Evolutionary conservation across 2,888 invertebrate species (phyloP), one percentile per base, ranked within the genome.

Genomic region (Patella ulyssiponensis): DNA sequence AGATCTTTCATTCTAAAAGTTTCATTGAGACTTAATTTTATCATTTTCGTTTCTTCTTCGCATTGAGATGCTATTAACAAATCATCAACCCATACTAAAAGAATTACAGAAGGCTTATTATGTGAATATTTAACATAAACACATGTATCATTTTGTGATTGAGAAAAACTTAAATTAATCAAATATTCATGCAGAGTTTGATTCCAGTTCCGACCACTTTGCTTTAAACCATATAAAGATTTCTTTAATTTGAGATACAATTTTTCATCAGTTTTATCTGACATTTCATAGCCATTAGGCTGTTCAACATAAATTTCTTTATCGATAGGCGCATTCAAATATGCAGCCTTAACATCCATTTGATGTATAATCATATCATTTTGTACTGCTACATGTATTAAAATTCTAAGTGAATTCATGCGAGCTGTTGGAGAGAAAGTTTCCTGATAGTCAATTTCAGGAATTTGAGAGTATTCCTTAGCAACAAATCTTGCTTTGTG

Each of bases 11-110:
- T 75, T 33, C 15, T 20, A 58, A 75, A 75, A 44, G 51, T 78
- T 17, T 56, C 4, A 20, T 71, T 78, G 7, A 78, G 23, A 64
- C 44, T 52, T 0, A 44, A 15, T 70, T 78, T 75, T 7, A 52
- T 56, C 9, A 52, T 33, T 3, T 17, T 17, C 71, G 75, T 52
- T n/a, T 75, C 17, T n/a, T n/a, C n/a, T 12, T 7, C 12, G 69
- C 54, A 75, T 27, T 52, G 58, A 14, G 69, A 58, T 51, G 71
- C 75, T 11, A 75, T 54, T 15, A 78, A 58, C 33, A 78, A 33
- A 75, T 78, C 78, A 78, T 78, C 78, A 9, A 78, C 75, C 78
- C 78, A 78, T 11, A 78, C 23, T 17, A 75, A 27, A n/a, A 78
- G 15, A 20, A 78, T 64, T 64, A n/a, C 56, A 4, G 56, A 56